A percentile compares a stretch with the other conserved stretches of the same genome.
Conservation (phyloP, 2,888 invertebrate genomes). For the Macaria liturata region DNA sequence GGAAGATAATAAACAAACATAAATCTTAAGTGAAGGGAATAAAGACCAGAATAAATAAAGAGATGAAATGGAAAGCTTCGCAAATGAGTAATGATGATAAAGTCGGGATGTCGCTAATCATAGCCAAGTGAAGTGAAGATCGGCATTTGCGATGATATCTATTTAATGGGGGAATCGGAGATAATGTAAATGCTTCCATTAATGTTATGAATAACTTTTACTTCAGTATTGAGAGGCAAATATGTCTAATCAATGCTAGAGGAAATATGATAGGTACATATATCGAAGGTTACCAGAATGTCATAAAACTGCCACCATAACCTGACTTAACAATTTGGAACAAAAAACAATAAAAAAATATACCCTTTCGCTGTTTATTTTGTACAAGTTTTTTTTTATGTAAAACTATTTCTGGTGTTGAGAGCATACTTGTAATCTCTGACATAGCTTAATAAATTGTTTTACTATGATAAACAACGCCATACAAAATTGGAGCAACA, state of each 20-base stretch:
- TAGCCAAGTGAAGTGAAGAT: constrained; percentile 47
- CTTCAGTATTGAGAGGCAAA: neutral
- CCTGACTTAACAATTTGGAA: too few species aligned
- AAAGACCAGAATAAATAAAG: constrained; percentile 19
- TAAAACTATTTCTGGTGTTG: too few species aligned
- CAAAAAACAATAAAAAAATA: too few species aligned
- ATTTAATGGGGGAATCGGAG: constrained; percentile 10
- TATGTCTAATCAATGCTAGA: too few species aligned
- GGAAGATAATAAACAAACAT: constrained; percentile 15
- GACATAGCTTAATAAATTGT: too few species aligned
- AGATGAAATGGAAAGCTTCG: constrained; percentile 48
- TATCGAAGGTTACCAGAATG: too few species aligned
- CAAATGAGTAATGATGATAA: constrained; percentile 51
- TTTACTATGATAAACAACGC: neutral
- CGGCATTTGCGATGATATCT: constrained; percentile 33
- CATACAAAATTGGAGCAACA: neutral
- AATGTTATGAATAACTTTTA: constrained; percentile 4
- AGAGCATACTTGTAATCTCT: too few species aligned
- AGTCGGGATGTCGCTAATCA: constrained; percentile 58
- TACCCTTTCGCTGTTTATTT: too few species aligned
- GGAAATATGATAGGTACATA: too few species aligned
- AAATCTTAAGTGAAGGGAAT: constrained; percentile 11
- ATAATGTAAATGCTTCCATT: constrained; percentile 4
- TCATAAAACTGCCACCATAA: too few species aligned
- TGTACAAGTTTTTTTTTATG: too few species aligned